A percentile compares a stretch with the other conserved stretches of the same genome.
These are phyloP conservation scores for Cactoblastis cactorum DNA, from an alignment of 2,888 invertebrate species.

Conservation along the genomic window DNA sequence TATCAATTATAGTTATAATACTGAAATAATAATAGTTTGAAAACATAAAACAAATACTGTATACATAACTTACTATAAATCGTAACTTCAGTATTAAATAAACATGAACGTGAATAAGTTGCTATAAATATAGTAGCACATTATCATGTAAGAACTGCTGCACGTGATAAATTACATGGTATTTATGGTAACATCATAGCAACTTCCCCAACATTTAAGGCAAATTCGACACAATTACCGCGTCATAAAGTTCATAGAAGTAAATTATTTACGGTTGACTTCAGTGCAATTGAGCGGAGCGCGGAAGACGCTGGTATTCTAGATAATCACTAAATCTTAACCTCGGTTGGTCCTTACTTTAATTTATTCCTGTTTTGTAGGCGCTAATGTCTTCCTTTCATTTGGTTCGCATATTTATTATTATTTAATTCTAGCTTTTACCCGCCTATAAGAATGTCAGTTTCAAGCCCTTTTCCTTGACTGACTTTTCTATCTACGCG, in stretches of 20 bases:
- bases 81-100: neutral
- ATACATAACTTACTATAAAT: too few species aligned
- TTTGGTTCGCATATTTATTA: too few species aligned
- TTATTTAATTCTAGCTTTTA: too few species aligned
- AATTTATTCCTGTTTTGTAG: neutral
- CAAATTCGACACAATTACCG: neutral
- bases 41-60: too few species aligned
- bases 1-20: too few species aligned
- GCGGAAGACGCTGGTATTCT: slow-evolving; percentile 3
- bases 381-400: too few species aligned
- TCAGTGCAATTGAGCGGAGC: neutral
- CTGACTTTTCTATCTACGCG: too few species aligned
- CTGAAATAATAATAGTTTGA: too few species aligned
- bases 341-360: slow-evolving; percentile 2
- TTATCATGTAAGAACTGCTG: neutral
- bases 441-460: too few species aligned
- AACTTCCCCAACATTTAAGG: too few species aligned
- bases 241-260: neutral
- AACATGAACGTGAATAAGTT: neutral
- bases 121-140: neutral
- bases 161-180: slow-evolving; percentile 1
- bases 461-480: too few species aligned
- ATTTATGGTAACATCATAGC: neutral
- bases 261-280: neutral
- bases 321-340: slow-evolving; percentile 9